These are phyloP conservation scores for Drosophila subquinaria DNA, from an alignment of 2,888 invertebrate species.

Conservation along the genomic window DNA sequence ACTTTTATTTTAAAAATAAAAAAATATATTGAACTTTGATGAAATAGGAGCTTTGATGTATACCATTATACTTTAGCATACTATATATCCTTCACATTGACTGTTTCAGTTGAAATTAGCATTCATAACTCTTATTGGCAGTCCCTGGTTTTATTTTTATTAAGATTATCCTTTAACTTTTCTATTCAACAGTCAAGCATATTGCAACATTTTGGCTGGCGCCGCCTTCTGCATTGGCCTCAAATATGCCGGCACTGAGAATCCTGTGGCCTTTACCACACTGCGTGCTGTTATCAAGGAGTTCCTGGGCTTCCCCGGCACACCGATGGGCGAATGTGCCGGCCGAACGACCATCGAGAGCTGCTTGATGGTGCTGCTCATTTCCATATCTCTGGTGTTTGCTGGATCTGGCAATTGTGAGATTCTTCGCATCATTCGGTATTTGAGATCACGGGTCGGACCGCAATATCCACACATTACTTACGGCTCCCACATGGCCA, in stretches of 20 bases:
- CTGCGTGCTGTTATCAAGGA: constrained; percentile 86
- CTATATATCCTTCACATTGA: too few species aligned
- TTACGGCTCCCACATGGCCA: constrained; percentile 96
- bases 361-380: constrained; percentile 92
- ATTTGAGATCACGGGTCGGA: constrained; percentile 93
- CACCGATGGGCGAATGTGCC: constrained; percentile 93
- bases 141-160: neutral
- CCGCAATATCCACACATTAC: constrained; percentile 90
- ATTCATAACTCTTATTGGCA: too few species aligned
- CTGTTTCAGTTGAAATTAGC: too few species aligned
- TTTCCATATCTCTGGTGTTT: constrained; percentile 92
- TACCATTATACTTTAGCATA: too few species aligned
- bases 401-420: constrained; percentile 96
- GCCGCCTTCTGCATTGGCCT: constrained; percentile 97
- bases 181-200: constrained; percentile 91
- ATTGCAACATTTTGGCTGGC: constrained; percentile 97
- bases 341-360: constrained; percentile 96
- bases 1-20: too few species aligned
- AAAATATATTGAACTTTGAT: too few species aligned
- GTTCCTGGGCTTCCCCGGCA: constrained; percentile 86
- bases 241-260: constrained; percentile 96
- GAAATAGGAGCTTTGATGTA: too few species aligned
- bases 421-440: constrained; percentile 93
- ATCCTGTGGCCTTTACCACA: constrained; percentile 92
- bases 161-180: neutral